Conservation (phyloP, 1,140 invertebrate genomes). For the Lamellibrachia luymesi region DNA sequence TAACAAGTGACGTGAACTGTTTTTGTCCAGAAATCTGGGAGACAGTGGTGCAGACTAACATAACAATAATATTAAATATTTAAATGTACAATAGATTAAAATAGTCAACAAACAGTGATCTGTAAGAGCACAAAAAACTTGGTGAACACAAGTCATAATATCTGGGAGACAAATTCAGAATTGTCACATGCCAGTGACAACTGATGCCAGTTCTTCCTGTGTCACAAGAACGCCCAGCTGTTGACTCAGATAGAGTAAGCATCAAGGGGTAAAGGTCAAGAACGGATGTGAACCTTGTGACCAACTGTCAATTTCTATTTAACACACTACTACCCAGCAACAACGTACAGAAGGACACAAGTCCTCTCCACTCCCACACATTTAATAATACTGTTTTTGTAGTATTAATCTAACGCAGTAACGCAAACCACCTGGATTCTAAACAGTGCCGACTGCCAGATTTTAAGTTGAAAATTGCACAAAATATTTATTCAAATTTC, state of each 20-base stretch:
- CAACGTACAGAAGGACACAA: neutral
- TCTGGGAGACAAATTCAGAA: neutral
- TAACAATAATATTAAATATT: neutral
- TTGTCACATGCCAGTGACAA: neutral
- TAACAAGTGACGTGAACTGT: neutral
- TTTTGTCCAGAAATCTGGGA: neutral
- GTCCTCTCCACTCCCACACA: neutral
- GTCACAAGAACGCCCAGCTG: neutral
- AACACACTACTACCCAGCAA: neutral
- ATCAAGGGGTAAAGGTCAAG: neutral
- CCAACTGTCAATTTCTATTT: neutral
- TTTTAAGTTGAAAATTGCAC: neutral
- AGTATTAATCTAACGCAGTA: neutral
- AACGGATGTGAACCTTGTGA: neutral
- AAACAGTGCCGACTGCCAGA: neutral
- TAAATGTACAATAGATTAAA: neutral
- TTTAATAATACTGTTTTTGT: neutral
- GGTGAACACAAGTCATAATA: neutral
- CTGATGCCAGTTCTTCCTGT: neutral
- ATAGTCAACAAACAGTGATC: neutral
- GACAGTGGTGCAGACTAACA: neutral
- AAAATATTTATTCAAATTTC: neutral
- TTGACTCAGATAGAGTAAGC: neutral
- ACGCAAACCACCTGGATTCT: neutral
- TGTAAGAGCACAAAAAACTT: neutral